These are phyloP conservation scores for Antheraea pernyi DNA, from an alignment of 1,140 invertebrate species.

Conservation along the genomic window DNA sequence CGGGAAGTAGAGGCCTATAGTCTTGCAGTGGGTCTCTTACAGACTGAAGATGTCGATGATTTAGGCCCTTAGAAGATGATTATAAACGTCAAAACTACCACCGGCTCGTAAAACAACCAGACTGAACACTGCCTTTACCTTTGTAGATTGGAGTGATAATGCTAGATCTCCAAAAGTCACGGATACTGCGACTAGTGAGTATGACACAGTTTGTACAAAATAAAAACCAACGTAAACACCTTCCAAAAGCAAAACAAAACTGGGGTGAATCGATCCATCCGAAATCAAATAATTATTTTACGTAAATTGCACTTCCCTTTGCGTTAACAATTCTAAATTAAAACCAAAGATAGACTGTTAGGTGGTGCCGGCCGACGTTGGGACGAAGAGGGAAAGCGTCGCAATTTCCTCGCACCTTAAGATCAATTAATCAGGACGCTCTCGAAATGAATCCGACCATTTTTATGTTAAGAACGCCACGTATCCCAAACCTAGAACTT, in stretches of 20 bases:
- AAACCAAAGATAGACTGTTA: slow-evolving; percentile 66
- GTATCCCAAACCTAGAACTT: neutral
- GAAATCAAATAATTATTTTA: slow-evolving; percentile 77
- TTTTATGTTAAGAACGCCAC: slow-evolving; percentile 49
- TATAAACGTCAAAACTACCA: too few species aligned
- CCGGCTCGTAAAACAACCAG: too few species aligned
- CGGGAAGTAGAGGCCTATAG: too few species aligned
- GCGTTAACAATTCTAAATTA: slow-evolving; percentile 75
- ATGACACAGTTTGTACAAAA: neutral
- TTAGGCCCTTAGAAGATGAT: too few species aligned
- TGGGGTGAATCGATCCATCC: slow-evolving; percentile 50
- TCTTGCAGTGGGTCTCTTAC: too few species aligned
- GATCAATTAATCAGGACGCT: slow-evolving; percentile 73
- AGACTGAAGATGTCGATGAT: too few species aligned
- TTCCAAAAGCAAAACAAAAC: slow-evolving; percentile 42
- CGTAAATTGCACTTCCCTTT: slow-evolving; percentile 74
- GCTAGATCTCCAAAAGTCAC: too few species aligned
- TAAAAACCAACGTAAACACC: neutral
- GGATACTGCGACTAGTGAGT: too few species aligned
- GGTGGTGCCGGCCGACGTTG: slow-evolving; percentile 16
- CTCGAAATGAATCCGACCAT: slow-evolving; percentile 59
- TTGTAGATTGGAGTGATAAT: too few species aligned
- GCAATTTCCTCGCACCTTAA: slow-evolving; percentile 67
- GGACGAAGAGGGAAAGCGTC: slow-evolving; percentile 23
- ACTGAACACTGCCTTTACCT: too few species aligned